These are phyloP conservation scores for Panagrolaimus sp. DNA, from an alignment of 1,140 invertebrate species.

Conservation along the genomic window DNA sequence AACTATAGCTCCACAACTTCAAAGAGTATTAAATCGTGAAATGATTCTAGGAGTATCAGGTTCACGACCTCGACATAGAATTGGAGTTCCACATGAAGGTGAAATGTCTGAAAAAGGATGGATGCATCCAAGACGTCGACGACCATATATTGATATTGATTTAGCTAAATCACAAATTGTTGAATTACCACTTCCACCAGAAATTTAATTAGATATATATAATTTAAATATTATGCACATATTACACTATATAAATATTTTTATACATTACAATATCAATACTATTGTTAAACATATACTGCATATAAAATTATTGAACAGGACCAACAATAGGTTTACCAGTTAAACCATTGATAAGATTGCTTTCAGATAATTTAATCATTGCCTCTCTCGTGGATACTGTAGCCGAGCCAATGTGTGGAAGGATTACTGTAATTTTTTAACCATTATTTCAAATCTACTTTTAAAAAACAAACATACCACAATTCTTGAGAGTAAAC, in stretches of 20 bases:
- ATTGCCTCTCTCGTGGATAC: conserved; percentile 73
- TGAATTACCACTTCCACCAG: background rate
- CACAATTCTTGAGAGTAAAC: conserved; percentile 72
- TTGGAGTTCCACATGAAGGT: conserved; percentile 9
- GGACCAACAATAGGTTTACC: conserved; percentile 22
- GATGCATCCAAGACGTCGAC: conserved; percentile 1
- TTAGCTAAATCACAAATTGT: conserved; percentile 3
- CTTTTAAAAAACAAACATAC: conserved; percentile 60
- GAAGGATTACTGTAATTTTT: conserved; percentile 70
- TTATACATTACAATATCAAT: too few relatives aligned
- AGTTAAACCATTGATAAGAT: conserved; percentile 71
- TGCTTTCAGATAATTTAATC: conserved; percentile 74
- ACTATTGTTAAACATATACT: too few relatives aligned
- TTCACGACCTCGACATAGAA: background rate
- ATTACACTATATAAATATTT: background rate
- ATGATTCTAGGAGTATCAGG: conserved; percentile 5
- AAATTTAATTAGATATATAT: background rate
- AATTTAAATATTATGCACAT: background rate
- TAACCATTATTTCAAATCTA: background rate
- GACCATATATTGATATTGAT: conserved; percentile 10
- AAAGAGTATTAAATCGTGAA: conserved; percentile 7
- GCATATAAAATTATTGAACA: background rate
- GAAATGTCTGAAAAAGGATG: conserved; percentile 12
- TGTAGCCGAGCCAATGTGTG: conserved; percentile 88
- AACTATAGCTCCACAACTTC: conserved; percentile 1